Base-by-base conservation (phyloP, 2,888 invertebrate species). In the Andrena haemorrhoa region DNA sequence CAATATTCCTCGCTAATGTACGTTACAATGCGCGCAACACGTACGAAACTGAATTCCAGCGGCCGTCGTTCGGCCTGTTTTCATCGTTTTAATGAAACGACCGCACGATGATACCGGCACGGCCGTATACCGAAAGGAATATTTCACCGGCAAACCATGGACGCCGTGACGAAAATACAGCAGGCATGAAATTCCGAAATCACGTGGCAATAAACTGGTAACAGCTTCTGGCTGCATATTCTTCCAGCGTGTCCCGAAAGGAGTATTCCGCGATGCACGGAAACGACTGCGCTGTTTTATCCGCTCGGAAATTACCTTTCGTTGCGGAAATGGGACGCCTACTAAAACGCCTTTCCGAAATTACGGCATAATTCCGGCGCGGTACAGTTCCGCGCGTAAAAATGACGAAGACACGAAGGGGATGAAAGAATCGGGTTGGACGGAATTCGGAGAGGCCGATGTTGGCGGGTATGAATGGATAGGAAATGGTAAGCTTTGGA, bases 181-280 rank as follows among this genome's bases (percentile, higher is more conserved):
- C 60, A 33, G 75, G 51, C 41, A 58, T 63, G 73, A 81, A 84
- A 77, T 86, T 82, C 71, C 58, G 69, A 84, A 78, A 86, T 75
- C 84, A 83, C 75, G 70, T 65, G 73, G 81, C 68, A 64, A 86
- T 86, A 84, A 86, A 84, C 73, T 75, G 76, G 82, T 60, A 56
- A 82, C 66, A 61, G 82, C 75, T 86, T 84, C 71, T 65, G 65
- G 51, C 35, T 70, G 79, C 70, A 69, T 64, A 66, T 51, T 33
- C 71, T 71, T 64, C 53, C 47, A 4, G 7, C 10, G 26, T 16
- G 49, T 47, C 65, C 56, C 56, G 69, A 82, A 84, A 61, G 76
- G 75, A 56, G 53, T 51, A 60, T 74, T 72, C 75, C 51, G n/a
- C 61, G 70, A 69, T 51, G 76, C 79, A 65, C 65, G 58, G 41